Evolutionary conservation across 2,888 invertebrate genomes (phyloP).

Genomic region (Caenorhabditis zanzibari): DNA sequence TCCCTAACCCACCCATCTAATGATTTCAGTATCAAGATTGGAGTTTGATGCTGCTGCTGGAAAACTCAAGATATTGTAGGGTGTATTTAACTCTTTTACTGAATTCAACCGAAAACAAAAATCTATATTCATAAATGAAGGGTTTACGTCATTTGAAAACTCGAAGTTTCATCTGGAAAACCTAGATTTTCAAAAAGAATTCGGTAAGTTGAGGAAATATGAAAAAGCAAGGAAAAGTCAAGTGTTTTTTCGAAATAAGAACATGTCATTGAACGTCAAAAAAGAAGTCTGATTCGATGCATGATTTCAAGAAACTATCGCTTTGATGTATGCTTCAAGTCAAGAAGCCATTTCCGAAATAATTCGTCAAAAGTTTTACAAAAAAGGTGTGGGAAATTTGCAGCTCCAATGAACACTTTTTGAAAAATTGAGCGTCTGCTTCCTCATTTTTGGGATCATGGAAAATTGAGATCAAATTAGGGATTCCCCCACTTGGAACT

Average conservation of each 20-base stretch:
- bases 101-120: constrained; percentile 18
- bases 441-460: neutral
- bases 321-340: neutral
- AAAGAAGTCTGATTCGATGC: constrained; percentile 29
- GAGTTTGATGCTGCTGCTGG: constrained; percentile 12
- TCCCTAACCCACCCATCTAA: no score
- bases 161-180: neutral
- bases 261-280: constrained; percentile 18
- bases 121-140: neutral
- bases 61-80: neutral
- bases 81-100: constrained; percentile 4
- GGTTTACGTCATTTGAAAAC: constrained; percentile 6
- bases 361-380: constrained; percentile 5
- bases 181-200: neutral
- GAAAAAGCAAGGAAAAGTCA: constrained; percentile 2
- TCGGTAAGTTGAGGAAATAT: no score
- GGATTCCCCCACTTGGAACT: neutral
- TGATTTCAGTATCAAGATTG: constrained; percentile 27
- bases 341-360: constrained; percentile 11
- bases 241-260: constrained; percentile 15
- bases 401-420: neutral
- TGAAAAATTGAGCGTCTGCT: neutral
- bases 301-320: constrained; percentile 26
- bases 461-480: neutral
- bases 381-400: no score